Evolutionary conservation across 2,113 vertebrate species (phyloP), one percentile per base, ranked within the genome.

Genomic region (Choloepus hoffmanni): DNA sequence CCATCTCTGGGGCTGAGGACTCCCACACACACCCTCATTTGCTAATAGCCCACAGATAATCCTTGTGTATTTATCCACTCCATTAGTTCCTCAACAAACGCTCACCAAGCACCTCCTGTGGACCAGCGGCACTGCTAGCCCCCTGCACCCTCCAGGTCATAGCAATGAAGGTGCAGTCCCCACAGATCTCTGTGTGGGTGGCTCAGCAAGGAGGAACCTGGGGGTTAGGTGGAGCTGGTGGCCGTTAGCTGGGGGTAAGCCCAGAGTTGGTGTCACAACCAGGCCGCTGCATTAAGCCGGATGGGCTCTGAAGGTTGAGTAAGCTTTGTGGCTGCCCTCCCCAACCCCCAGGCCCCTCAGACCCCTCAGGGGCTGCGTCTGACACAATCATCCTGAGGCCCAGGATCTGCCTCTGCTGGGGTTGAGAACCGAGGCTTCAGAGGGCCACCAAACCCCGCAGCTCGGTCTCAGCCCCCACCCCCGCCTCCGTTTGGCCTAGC

Each of bases 151-250:
- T 18, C 73, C 16, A 67, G n/a, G 89, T 53, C 50, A 88, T 67
- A 65, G 28, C 65, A 58, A n/a, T 2, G 11, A 67, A 84, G 50
- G 74, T 67, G 68, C 30, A 55, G 60, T 55, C 50, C 86, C 62
- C 83, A 68, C 13, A 0, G 88, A 83, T 43, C 0, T 0, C 0
- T 0, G 4, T 23, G 36, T 36, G 74, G 50, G 68, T 13, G 18
- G 74, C 30, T 94, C 85, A 91, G 82, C 82, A 95, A 96, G 94
- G 94, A 91, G 97, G 97, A 98, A 97, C 73, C 74, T 24, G 7
- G 62, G 36, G 90, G 15, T 26, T 78, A 14, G 19, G 24, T 67
- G 48, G 68, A 70, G 63, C 43, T 24, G 62, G 58, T 55, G 70
- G 70, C 96, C 65, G 93, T 98, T 97, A 62, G 76, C 53, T 33